A percentile compares a stretch with the other conserved stretches of the same genome.
Evolutionary conservation across 2,888 invertebrate genomes (phyloP).

Genomic region (Sphaeridia pumilis): DNA sequence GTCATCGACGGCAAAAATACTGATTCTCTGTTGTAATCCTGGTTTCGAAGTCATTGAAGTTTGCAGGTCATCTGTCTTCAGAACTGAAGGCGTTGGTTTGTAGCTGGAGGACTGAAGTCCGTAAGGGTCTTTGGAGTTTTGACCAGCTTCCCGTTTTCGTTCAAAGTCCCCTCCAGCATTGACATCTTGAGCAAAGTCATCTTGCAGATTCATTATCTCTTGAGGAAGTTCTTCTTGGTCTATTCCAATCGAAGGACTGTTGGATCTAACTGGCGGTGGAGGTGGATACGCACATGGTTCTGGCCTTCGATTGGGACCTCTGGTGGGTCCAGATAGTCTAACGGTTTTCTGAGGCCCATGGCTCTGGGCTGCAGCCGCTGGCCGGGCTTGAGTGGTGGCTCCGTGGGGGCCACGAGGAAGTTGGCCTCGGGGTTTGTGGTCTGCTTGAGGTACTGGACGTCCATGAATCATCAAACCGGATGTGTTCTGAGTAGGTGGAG

Average conservation of each 20-base stretch:
- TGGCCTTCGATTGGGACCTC: background rate
- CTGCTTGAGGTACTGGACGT: background rate
- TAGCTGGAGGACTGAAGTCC: background rate
- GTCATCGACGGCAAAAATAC: background rate
- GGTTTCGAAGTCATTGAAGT: background rate
- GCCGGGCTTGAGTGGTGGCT: background rate
- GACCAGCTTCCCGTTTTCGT: too few relatives aligned
- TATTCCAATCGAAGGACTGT: constrained; percentile 1
- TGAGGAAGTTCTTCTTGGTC: background rate
- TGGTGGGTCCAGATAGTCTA: background rate
- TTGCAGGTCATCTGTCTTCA: background rate
- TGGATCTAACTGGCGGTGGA: constrained; percentile 1
- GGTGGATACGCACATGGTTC: constrained; percentile 5
- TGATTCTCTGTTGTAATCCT: background rate
- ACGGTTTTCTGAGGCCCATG: background rate
- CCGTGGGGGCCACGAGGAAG: constrained; percentile 1
- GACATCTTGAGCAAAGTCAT: background rate
- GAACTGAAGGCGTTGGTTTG: background rate
- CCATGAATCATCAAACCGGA: background rate
- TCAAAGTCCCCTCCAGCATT: background rate
- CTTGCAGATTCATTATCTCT: background rate
- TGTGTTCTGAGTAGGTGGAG: background rate
- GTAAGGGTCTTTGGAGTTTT: background rate
- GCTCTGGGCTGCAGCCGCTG: background rate
- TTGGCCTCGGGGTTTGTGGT: constrained; percentile 2